Evolutionary conservation across 1,140 invertebrate species (phyloP).

Genomic region (Nasonia giraulti): DNA sequence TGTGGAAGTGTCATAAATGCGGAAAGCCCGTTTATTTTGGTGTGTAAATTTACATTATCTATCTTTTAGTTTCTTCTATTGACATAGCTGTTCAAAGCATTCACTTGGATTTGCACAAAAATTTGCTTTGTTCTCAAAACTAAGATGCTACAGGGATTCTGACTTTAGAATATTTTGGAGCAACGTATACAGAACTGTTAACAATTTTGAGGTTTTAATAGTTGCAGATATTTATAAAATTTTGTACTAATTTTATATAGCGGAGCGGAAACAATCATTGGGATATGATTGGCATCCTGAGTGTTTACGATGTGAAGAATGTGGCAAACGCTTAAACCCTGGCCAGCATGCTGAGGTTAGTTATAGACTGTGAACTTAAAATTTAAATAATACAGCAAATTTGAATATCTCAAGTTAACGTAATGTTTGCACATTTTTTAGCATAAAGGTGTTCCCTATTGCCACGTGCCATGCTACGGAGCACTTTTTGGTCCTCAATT

Average conservation of each 20-base stretch:
- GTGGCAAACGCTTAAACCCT: constrained; percentile 90
- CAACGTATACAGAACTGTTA: background rate
- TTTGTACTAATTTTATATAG: constrained; percentile 77
- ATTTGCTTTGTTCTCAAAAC: background rate
- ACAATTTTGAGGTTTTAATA: background rate
- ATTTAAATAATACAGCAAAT: background rate
- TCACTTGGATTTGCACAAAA: no score
- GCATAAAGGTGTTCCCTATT: constrained; percentile 94
- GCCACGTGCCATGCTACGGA: constrained; percentile 92
- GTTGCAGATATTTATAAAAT: constrained; percentile 25
- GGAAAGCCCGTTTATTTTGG: constrained; percentile 91
- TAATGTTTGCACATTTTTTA: constrained; percentile 63
- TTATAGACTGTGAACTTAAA: background rate
- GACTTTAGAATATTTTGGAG: no score
- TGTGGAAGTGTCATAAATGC: constrained; percentile 93
- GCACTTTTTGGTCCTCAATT: constrained; percentile 90
- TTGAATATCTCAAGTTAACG: constrained; percentile 16
- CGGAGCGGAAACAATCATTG: constrained; percentile 92
- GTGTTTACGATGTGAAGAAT: constrained; percentile 92
- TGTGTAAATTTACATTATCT: constrained; percentile 69
- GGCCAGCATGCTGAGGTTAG: constrained; percentile 91
- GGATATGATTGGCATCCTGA: constrained; percentile 96
- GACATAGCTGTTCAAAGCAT: background rate
- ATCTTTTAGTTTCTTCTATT: constrained; percentile 35
- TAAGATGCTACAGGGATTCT: background rate